Conservation (phyloP, 2,888 invertebrate genomes). For the Drosophila setosimentum region DNA sequence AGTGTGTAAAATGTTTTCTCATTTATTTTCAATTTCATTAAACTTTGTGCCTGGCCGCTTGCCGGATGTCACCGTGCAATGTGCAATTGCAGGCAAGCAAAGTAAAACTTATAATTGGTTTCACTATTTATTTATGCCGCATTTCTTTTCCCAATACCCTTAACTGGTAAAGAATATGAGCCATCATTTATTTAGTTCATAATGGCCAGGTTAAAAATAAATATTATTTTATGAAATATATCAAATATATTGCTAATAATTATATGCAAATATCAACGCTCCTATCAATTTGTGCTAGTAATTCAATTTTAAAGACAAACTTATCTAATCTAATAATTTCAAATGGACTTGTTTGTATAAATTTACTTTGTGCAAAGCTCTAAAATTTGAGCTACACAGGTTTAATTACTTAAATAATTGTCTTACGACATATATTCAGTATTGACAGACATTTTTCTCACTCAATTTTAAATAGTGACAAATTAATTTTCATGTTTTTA, state of each 20-base stretch:
- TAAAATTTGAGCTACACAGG: neutral
- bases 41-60: constrained; percentile 70
- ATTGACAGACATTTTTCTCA: neutral
- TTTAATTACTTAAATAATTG: neutral
- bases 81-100: constrained; percentile 67
- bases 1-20: constrained; percentile 75
- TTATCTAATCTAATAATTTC: neutral
- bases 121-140: constrained; percentile 77
- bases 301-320: neutral
- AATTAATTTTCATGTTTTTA: neutral
- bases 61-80: constrained; percentile 71
- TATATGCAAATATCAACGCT: neutral
- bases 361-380: neutral
- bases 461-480: neutral
- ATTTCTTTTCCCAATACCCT: constrained; percentile 72
- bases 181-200: neutral
- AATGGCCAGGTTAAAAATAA: neutral
- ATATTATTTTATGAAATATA: neutral
- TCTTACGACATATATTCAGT: neutral
- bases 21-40: constrained; percentile 80
- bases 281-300: neutral
- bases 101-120: constrained; percentile 81
- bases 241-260: neutral
- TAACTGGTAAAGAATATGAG: constrained; percentile 8
- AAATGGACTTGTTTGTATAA: neutral